Evolutionary conservation across 2,888 invertebrate genomes (phyloP).

Genomic region (Rhopalosiphum nymphaeae): DNA sequence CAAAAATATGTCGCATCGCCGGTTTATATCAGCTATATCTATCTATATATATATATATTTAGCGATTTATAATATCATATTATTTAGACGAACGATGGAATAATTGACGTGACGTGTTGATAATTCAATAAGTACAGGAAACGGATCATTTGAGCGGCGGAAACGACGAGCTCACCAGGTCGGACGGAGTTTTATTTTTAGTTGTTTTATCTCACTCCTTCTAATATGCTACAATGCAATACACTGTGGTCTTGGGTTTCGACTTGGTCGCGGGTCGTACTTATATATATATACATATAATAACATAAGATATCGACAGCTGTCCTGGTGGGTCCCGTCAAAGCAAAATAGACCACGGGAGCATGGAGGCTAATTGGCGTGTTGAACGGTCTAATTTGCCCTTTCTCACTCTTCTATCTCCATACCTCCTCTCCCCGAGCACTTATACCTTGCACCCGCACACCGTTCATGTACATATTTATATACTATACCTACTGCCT

Average conservation of each 20-base stretch:
- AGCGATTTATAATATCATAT: neutral
- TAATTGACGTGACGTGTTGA: constrained; percentile 65
- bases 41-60: neutral
- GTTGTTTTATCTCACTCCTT: neutral
- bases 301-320: constrained; percentile 37
- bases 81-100: constrained; percentile 1
- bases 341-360: constrained; percentile 44
- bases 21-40: neutral
- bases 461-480: neutral
- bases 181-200: neutral
- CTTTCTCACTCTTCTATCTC: neutral
- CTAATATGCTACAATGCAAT: neutral
- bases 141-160: constrained; percentile 53
- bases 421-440: constrained; percentile 10
- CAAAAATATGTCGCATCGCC: constrained; percentile 19
- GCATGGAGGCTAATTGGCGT: constrained; percentile 56
- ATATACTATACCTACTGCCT: neutral
- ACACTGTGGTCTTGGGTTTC: neutral
- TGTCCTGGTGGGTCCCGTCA: constrained; percentile 28
- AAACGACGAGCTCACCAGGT: constrained; percentile 32
- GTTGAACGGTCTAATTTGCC: constrained; percentile 17
- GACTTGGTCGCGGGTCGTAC: constrained; percentile 22
- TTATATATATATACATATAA: neutral
- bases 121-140: constrained; percentile 65
- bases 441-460: neutral